These are phyloP conservation scores for Halcyon badia DNA, from an alignment of 2,797 vertebrate species.

Conservation along the genomic window DNA sequence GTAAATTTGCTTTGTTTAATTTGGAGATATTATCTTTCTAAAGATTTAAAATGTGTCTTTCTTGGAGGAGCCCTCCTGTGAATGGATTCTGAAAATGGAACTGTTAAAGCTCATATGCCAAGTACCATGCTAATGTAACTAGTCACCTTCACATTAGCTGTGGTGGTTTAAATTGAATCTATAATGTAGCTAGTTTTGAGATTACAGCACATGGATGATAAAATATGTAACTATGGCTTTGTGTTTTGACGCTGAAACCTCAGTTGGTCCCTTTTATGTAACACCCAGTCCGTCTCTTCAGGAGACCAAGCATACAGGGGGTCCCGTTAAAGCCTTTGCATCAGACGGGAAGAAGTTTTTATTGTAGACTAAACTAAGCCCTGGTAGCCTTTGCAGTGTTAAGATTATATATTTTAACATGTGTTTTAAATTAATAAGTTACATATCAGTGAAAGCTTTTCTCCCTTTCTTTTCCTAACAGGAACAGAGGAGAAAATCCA, in stretches of 20 bases:
- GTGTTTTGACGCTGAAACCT: rapidly evolving
- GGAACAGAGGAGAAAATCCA: constrained; percentile 69
- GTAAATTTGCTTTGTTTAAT: not conserved
- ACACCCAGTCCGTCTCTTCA: not conserved
- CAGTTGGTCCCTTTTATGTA: no score
- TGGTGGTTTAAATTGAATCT: not conserved
- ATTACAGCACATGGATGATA: no score
- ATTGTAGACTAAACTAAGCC: not conserved
- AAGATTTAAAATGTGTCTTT: not conserved
- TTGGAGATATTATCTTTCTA: not conserved
- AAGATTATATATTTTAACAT: not conserved
- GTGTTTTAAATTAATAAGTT: not conserved
- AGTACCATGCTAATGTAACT: not conserved
- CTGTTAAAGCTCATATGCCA: not conserved
- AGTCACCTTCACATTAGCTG: no score
- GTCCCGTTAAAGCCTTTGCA: not conserved
- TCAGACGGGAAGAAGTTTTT: not conserved
- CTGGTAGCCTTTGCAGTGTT: not conserved
- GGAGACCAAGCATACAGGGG: rapidly evolving
- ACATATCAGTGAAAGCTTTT: not conserved
- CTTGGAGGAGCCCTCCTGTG: not conserved
- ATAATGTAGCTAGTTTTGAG: not conserved
- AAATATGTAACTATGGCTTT: not conserved
- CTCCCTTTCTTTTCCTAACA: not conserved
- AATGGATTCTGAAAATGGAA: not conserved